Evolutionary conservation across 2,888 invertebrate species (phyloP).

Genomic region (Drosophila histrio): DNA sequence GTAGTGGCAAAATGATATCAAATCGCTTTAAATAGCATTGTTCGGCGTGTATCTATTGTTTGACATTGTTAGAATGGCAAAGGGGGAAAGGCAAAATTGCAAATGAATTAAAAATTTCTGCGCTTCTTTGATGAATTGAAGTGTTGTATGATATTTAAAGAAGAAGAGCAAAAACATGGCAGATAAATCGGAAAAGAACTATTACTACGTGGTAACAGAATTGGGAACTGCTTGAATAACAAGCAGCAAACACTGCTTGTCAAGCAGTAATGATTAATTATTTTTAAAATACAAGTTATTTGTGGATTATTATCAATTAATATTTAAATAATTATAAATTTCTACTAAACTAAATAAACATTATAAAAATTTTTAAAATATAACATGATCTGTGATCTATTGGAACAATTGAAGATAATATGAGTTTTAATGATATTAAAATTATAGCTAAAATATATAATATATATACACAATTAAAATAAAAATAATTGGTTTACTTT

Average conservation of each 20-base stretch:
- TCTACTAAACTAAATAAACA: too few species aligned
- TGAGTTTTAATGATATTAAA: too few species aligned
- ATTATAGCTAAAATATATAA: too few species aligned
- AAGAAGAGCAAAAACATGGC: not conserved
- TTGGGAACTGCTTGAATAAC: not conserved
- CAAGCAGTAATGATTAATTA: too few species aligned
- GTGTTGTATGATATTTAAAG: not conserved
- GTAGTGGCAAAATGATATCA: conserved; percentile 53
- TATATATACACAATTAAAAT: too few species aligned
- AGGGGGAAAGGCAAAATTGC: conserved; percentile 28
- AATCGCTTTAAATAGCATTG: conserved; percentile 69
- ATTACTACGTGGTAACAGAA: not conserved
- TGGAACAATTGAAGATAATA: too few species aligned
- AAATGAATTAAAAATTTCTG: conserved; percentile 52
- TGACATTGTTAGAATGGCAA: conserved; percentile 6
- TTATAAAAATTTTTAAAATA: too few species aligned
- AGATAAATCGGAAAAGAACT: not conserved
- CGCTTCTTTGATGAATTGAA: conserved; percentile 37
- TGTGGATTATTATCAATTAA: too few species aligned
- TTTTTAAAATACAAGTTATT: not conserved
- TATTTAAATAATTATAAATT: too few species aligned
- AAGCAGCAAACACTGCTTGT: too few species aligned
- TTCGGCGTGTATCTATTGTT: conserved; percentile 31
- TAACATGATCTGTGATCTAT: too few species aligned
- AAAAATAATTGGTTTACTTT: too few species aligned